Percentiles rank a stretch among this genome's conserved stretches.
phyloP scores from a whole-genome alignment of 2,797 vertebrate species.

The Mergus octosetaceus region DNA sequence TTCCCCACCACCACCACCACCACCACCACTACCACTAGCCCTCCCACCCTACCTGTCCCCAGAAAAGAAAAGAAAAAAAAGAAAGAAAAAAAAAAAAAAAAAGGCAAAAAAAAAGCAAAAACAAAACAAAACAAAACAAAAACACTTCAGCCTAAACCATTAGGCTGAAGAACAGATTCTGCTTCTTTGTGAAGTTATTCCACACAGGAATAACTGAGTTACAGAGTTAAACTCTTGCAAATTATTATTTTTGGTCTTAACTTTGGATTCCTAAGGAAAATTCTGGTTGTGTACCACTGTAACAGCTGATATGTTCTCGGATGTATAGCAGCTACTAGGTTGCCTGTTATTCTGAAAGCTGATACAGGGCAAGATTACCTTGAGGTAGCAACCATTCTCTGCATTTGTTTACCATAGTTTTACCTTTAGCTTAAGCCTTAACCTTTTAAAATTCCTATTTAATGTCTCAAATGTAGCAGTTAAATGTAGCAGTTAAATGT shows the following conservation, averaged over 20 bases:
- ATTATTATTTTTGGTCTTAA: not conserved
- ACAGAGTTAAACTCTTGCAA: not conserved
- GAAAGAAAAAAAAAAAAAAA: not conserved
- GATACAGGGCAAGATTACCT: not conserved
- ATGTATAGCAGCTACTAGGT: not conserved
- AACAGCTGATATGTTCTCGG: not conserved
- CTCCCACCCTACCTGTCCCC: fast-evolving
- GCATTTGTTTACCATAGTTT: not conserved
- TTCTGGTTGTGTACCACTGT: not conserved
- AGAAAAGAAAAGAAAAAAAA: not conserved
- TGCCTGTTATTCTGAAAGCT: not conserved
- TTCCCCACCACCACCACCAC: no score
- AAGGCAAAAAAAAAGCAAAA: no score
- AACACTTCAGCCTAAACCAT: no score
- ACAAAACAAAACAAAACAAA: no score
- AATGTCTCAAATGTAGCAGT: not conserved
- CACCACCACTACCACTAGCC: no score
- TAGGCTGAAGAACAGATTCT: not conserved
- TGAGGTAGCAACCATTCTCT: not conserved
- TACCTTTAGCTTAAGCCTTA: not conserved
- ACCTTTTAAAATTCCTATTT: not conserved
- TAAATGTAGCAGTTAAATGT: not conserved
- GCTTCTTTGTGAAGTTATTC: not conserved
- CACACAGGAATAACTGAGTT: not conserved
- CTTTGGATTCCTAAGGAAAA: not conserved